These are phyloP conservation scores for Hylyphantes graminicola DNA, from an alignment of 1,140 invertebrate species.

Conservation along the genomic window DNA sequence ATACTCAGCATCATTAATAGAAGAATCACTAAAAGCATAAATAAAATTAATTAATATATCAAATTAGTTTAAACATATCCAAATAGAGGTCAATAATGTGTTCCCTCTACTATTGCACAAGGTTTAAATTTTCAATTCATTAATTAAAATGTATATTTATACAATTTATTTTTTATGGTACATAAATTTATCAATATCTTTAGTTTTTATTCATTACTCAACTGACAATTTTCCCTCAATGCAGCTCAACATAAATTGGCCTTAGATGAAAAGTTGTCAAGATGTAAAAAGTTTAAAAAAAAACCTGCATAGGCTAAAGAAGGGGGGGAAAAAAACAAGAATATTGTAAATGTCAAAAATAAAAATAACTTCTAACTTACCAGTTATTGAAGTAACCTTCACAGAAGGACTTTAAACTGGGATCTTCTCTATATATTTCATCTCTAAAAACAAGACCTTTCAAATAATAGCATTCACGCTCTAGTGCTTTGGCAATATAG, in stretches of 20 bases:
- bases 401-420: slow-evolving; percentile 77
- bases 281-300: not conserved
- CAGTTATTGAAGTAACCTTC: slow-evolving; percentile 75
- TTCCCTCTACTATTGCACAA: too few relatives aligned
- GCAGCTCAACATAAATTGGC: not conserved
- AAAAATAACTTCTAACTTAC: slow-evolving; percentile 31
- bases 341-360: slow-evolving; percentile 67
- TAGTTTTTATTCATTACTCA: too few relatives aligned
- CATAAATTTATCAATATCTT: too few relatives aligned
- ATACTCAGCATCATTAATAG: slow-evolving; percentile 65
- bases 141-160: too few relatives aligned
- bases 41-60: too few relatives aligned
- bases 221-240: too few relatives aligned
- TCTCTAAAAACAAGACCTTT: slow-evolving; percentile 82
- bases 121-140: too few relatives aligned
- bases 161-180: too few relatives aligned
- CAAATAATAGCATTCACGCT: slow-evolving; percentile 79
- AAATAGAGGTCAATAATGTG: too few relatives aligned
- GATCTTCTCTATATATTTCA: slow-evolving; percentile 79
- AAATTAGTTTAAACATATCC: too few relatives aligned
- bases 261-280: not conserved
- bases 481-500: slow-evolving; percentile 79
- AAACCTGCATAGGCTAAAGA: too few relatives aligned
- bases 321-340: slow-evolving; percentile 65
- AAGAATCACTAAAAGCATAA: slow-evolving; percentile 64